Evolutionary conservation across 1,140 invertebrate genomes (phyloP).

Genomic region (Bradysia coprophila): DNA sequence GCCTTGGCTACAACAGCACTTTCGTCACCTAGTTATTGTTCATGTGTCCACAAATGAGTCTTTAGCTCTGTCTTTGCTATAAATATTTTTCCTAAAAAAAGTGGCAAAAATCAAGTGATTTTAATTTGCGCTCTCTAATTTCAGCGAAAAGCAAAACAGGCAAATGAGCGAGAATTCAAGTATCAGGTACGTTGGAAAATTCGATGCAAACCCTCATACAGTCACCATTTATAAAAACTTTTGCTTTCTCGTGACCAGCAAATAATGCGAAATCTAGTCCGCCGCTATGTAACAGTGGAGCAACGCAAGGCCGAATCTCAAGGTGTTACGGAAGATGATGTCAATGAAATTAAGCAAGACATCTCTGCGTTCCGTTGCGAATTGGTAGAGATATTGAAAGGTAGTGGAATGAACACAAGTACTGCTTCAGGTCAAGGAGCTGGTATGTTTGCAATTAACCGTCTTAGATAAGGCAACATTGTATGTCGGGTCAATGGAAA

Average conservation of each 20-base stretch:
- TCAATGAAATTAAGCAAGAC: conserved; percentile 98
- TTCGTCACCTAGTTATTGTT: too few relatives aligned
- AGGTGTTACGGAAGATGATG: conserved; percentile 96
- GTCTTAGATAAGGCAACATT: too few relatives aligned
- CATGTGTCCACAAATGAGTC: too few relatives aligned
- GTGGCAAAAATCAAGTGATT: too few relatives aligned
- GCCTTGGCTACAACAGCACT: too few relatives aligned
- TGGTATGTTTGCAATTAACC: too few relatives aligned
- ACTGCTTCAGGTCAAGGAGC: conserved; percentile 42
- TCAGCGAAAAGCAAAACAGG: conserved; percentile 75
- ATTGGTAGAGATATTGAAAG: conserved; percentile 85
- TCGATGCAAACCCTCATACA: neutral
- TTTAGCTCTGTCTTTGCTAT: too few relatives aligned
- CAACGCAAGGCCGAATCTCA: conserved; percentile 85
- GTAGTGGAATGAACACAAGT: conserved; percentile 81
- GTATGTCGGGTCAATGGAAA: too few relatives aligned
- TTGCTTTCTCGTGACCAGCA: conserved; percentile 32
- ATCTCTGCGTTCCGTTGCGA: conserved; percentile 90
- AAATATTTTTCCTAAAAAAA: too few relatives aligned
- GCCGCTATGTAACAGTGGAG: conserved; percentile 88
- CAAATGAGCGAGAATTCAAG: conserved; percentile 70
- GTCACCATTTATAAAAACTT: neutral
- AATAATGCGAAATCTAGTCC: conserved; percentile 89
- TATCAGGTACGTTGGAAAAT: conserved; percentile 45
- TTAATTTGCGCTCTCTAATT: too few relatives aligned